Evolutionary conservation across 2,113 vertebrate genomes (phyloP).

Genomic region (Synodontis membranacea): DNA sequence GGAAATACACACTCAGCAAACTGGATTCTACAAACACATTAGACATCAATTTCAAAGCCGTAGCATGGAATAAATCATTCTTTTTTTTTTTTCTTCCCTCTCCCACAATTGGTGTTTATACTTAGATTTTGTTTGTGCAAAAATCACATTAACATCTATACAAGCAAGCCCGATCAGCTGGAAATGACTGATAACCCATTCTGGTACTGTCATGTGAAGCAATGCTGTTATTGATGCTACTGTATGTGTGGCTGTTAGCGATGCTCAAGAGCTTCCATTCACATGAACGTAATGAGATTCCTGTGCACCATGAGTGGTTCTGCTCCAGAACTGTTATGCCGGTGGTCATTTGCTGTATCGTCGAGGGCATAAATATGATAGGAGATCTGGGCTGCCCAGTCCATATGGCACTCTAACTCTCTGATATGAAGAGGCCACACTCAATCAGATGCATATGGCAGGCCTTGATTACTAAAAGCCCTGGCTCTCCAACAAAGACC

Average conservation of each 20-base stretch:
- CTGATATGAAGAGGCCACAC: constrained; percentile 69
- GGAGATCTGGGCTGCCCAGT: constrained; percentile 67
- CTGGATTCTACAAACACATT: constrained; percentile 20
- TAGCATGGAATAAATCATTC: constrained; percentile 53
- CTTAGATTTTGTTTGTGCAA: constrained; percentile 55
- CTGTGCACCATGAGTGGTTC: constrained; percentile 60
- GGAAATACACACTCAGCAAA: constrained; percentile 37
- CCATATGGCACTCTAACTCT: constrained; percentile 71
- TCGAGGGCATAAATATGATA: constrained; percentile 63
- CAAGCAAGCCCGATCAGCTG: constrained; percentile 67
- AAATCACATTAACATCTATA: constrained; percentile 56
- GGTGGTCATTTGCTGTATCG: constrained; percentile 64
- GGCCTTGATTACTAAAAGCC: constrained; percentile 69
- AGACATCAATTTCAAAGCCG: constrained; percentile 29
- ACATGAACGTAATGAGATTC: constrained; percentile 76
- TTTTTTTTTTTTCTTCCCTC: constrained; percentile 8
- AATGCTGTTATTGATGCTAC: constrained; percentile 76
- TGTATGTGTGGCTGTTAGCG: constrained; percentile 71
- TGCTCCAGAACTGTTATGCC: constrained; percentile 59
- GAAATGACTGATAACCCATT: constrained; percentile 81
- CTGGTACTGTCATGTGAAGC: constrained; percentile 75
- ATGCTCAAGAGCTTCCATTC: constrained; percentile 77
- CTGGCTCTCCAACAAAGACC: constrained; percentile 74
- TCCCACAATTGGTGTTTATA: constrained; percentile 48
- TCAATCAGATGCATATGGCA: constrained; percentile 77